Base-by-base conservation (phyloP, 1,140 invertebrate species). In the Habropoda laboriosa region DNA sequence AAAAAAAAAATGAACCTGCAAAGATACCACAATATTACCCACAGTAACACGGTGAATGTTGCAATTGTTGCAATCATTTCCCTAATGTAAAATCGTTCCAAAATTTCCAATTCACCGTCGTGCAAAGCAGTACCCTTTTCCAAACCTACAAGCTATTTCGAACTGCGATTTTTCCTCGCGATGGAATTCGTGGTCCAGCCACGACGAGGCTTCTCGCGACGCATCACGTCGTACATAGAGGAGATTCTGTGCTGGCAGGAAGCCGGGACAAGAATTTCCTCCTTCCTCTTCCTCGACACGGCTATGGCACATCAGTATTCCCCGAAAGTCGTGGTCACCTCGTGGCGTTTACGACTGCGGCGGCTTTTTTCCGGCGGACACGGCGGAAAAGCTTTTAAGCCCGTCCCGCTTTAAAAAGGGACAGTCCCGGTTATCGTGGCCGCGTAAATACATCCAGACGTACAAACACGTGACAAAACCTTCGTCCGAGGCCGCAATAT, bases 341-440 rank as follows among this genome's bases (percentile, higher is more conserved):
- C 40, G 38, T 30, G 57, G 27, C 70, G 32, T 71, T 78, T 71
- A 78, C 71, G 72, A 45, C 27, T 67, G 42, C 16, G 10, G 30
- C n/a, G 53, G 81, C 67, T 81, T 84, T n/a, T 85, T 78, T 78
- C 72, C 67, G 70, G 6, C 0, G 49, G 61, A 64, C 79, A 68
- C 71, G 67, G 64, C 72, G 64, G 63, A 82, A 78, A 86, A 88
- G 88, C 88, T 90, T 89, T 89, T 90, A 89, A 89, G 85, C 86
- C 53, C n/a, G n/a, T n/a, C n/a, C 55, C 68, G 80, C 86, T 88
- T 86, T 82, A 89, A 87, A 87, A 82, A 83, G 81, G n/a, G 84
- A 89, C 81, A 84, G 87, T 83, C 85, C n/a, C 82, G 86, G 87
- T 90, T 89, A 90, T 90, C 86, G 88, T 75, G 74, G 81, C 30